Percentiles rank a stretch among this genome's conserved stretches.
Conservation (phyloP, 2,113 vertebrate genomes). For the Nanorana parkeri region DNA sequence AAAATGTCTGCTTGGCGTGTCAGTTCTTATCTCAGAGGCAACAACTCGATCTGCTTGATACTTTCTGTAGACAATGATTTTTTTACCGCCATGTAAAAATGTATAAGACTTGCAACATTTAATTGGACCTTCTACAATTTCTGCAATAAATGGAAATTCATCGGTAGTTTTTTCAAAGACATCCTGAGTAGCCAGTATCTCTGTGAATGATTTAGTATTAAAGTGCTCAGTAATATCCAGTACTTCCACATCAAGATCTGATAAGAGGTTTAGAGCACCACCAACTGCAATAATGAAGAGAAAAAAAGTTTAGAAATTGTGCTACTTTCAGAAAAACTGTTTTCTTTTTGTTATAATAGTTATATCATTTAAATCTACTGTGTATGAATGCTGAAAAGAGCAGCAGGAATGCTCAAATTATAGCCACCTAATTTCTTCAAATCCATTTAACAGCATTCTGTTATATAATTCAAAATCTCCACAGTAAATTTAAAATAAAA, state of each 20-base stretch:
- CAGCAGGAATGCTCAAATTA: too few species aligned
- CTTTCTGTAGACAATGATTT: slow-evolving; percentile 77
- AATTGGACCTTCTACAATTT: slow-evolving; percentile 74
- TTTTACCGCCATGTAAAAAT: slow-evolving; percentile 62
- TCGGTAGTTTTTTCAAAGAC: slow-evolving; percentile 74
- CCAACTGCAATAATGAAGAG: slow-evolving; percentile 71
- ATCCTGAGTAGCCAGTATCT: slow-evolving; percentile 75
- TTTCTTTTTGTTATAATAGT: too few species aligned
- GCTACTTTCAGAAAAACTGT: too few species aligned
- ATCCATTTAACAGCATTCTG: too few species aligned
- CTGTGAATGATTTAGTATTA: slow-evolving; percentile 75
- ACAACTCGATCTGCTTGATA: slow-evolving; percentile 74
- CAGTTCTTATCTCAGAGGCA: slow-evolving; percentile 80
- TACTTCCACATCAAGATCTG: slow-evolving; percentile 84
- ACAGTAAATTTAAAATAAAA: too few species aligned
- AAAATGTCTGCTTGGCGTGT: slow-evolving; percentile 76
- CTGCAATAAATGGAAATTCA: slow-evolving; percentile 79
- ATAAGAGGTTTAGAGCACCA: slow-evolving; percentile 77
- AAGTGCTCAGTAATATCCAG: slow-evolving; percentile 80
- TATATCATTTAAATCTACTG: too few species aligned
- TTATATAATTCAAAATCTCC: too few species aligned
- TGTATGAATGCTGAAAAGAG: too few species aligned
- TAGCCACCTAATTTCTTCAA: too few species aligned
- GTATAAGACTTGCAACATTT: slow-evolving; percentile 61
- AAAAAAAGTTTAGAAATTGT: slow-evolving; percentile 38